These are phyloP conservation scores for Leptopilina myrica DNA, from an alignment of 2,888 invertebrate species.

Conservation along the genomic window DNA sequence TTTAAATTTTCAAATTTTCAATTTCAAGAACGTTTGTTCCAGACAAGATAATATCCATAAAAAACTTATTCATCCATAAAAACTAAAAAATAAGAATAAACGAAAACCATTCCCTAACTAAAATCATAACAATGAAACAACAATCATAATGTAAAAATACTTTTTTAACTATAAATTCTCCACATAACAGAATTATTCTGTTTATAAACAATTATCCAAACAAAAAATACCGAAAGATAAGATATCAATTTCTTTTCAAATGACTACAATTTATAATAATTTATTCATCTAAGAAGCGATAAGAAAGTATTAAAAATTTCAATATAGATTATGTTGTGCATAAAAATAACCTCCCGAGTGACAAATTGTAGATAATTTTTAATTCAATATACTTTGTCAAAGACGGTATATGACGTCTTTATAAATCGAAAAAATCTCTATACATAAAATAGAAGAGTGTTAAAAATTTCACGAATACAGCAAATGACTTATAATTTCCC, in stretches of 20 bases:
- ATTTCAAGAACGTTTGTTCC: too few species aligned
- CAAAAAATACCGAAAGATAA: not conserved
- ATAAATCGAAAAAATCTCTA: conserved; percentile 17
- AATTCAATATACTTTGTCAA: not conserved
- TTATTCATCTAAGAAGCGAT: too few species aligned
- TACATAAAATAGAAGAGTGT: not conserved
- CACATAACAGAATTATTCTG: not conserved
- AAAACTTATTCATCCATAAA: too few species aligned
- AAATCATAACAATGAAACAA: too few species aligned
- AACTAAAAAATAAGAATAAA: too few species aligned
- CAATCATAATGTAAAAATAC: too few species aligned
- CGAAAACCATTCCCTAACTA: too few species aligned
- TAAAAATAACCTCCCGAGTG: not conserved
- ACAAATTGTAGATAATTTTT: not conserved
- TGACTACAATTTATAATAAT: not conserved
- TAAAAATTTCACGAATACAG: not conserved
- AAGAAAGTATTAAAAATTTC: too few species aligned
- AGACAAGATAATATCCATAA: too few species aligned
- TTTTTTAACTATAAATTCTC: too few species aligned
- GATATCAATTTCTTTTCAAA: not conserved
- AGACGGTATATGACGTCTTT: not conserved
- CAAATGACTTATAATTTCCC: not conserved
- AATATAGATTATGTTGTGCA: not conserved
- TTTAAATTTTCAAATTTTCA: too few species aligned
- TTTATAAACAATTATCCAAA: not conserved